A percentile compares a stretch with the other conserved stretches of the same genome.
These are phyloP conservation scores for Pteronotus mesoamericanus DNA, from an alignment of 2,797 vertebrate genomes.

Conservation along the genomic window DNA sequence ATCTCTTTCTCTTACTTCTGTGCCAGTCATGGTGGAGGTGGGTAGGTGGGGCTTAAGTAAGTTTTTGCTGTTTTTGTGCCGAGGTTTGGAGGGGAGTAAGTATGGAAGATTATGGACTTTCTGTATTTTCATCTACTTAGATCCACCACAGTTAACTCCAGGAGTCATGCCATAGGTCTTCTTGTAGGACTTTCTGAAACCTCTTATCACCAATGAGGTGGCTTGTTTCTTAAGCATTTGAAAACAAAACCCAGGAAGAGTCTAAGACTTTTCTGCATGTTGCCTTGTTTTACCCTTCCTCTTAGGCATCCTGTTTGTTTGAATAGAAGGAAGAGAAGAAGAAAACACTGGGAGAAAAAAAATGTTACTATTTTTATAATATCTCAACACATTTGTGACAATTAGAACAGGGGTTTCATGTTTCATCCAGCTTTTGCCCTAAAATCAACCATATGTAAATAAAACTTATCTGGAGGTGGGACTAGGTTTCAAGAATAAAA, in stretches of 20 bases:
- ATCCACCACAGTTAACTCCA: not conserved
- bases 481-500: not conserved
- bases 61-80: not conserved
- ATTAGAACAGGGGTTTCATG: not conserved
- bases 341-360: not conserved
- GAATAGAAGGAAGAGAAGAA: not conserved
- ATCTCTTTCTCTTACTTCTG: not conserved
- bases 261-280: not conserved
- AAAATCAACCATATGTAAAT: conserved; percentile 8
- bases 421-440: not conserved
- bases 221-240: not conserved
- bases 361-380: not conserved
- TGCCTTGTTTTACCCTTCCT: not conserved
- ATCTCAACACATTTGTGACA: not conserved
- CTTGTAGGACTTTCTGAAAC: not conserved
- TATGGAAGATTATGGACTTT: not conserved
- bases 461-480: not conserved
- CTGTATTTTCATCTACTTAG: not conserved
- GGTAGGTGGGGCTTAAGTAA: not conserved
- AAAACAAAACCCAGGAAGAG: not conserved
- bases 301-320: not conserved
- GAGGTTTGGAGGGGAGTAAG: not conserved
- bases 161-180: not conserved
- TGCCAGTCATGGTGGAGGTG: not conserved
- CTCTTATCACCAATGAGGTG: not conserved